Evolutionary conservation across 2,797 vertebrate species (phyloP).

Genomic region (Xenops minutus): DNA sequence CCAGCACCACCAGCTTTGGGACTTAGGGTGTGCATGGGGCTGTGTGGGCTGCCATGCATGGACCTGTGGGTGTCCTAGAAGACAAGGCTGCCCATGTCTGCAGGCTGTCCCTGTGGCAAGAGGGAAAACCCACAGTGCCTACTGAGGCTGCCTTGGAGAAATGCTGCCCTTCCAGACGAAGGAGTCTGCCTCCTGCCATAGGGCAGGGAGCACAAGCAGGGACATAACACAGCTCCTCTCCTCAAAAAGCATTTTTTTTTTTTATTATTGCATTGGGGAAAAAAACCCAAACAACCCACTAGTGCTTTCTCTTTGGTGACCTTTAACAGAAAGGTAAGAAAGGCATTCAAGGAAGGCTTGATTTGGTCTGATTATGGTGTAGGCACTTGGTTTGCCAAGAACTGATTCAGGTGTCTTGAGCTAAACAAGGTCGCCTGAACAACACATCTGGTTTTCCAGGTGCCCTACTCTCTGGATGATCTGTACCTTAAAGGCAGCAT

Average conservation of each 20-base stretch:
- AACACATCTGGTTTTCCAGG: background rate
- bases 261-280: constrained; percentile 58
- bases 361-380: background rate
- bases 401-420: background rate
- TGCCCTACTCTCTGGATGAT: background rate
- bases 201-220: background rate
- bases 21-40: background rate
- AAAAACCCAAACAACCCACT: background rate
- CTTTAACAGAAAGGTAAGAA: constrained; percentile 34
- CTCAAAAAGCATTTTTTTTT: background rate
- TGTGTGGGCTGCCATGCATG: background rate
- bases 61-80: background rate
- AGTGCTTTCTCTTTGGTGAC: background rate
- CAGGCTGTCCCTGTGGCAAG: background rate
- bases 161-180: background rate
- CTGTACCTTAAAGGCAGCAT: background rate
- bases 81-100: background rate
- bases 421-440: background rate
- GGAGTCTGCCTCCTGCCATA: background rate
- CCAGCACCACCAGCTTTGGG: fast-evolving
- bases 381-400: background rate
- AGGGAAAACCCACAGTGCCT: background rate
- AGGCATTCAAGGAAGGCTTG: background rate
- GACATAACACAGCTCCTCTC: background rate
- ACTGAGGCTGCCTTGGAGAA: background rate